phyloP scores from a whole-genome alignment of 2,113 vertebrate species.

The Fregetta grallaria region DNA sequence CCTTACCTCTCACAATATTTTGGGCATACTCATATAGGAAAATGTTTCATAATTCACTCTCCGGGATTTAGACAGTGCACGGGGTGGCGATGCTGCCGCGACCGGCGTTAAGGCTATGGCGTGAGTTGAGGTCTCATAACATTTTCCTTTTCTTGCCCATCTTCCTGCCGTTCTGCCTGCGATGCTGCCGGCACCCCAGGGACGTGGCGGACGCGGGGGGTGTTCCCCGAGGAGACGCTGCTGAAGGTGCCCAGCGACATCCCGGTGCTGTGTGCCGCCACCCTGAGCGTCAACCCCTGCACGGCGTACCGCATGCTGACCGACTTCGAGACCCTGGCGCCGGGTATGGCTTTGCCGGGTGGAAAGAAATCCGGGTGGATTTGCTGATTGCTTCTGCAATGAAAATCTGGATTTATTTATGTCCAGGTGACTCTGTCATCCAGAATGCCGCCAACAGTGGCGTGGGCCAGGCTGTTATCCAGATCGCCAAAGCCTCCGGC shows the following conservation, averaged over 20 bases:
- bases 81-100: fast-evolving
- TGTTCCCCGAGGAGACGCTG: conserved; percentile 76
- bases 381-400: fast-evolving
- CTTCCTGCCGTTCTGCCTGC: fast-evolving
- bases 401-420: neutral
- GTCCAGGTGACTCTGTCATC: conserved; percentile 88
- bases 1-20: neutral
- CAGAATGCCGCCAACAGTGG: conserved; percentile 96
- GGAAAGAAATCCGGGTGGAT: fast-evolving
- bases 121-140: neutral
- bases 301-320: conserved; percentile 89
- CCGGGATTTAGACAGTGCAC: fast-evolving
- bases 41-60: no score
- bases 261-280: conserved; percentile 87
- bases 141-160: neutral
- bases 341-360: conserved; percentile 67
- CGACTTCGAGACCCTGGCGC: conserved; percentile 86
- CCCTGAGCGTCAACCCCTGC: conserved; percentile 91
- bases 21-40: fast-evolving
- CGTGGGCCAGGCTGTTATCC: conserved; percentile 95
- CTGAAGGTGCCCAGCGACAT: conserved; percentile 81
- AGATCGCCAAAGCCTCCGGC: conserved; percentile 88
- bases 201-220: conserved; percentile 84
- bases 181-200: conserved; percentile 71
- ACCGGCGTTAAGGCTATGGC: fast-evolving